Evolutionary conservation across 1,140 invertebrate species (phyloP), one percentile per base, ranked within the genome.

Genomic region (Onthophagus taurus): DNA sequence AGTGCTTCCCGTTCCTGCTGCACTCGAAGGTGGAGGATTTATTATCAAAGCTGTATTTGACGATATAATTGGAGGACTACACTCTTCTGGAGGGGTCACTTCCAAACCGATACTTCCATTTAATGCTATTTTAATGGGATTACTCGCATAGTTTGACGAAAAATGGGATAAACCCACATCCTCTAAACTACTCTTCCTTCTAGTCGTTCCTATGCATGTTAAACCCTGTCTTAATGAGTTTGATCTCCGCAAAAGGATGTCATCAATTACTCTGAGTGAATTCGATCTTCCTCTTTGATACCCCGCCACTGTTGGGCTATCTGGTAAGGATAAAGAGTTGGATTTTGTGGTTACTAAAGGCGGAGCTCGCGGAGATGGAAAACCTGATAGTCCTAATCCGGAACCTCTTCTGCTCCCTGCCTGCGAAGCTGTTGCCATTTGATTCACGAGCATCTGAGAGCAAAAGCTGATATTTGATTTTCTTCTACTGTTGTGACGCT

Each of bases 381-480:
- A 76, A 39, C 72, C 72, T 44, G 75, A 72, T 65, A 77, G 58
- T 0, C 70, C 71, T 30, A 80, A 62, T 24, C 71, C 74, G 18
- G 79, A 80, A 20, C 77, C 68, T 36, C 72, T 56, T 50, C 78
- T 56, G 58, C 73, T 72, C 45, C 67, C 56, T 38, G 66, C 68
- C 18, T 63, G 60, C 2, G 65, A 61, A 3, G 67, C 66, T 2
- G 67, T 72, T 7, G 76, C 74, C 55, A 76, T 77, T 66, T 84
- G 76, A 45, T 83, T 74, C 12, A 81, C 72, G 37, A 76, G 50
- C 31, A 71, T 74, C 52, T 83, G 80, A 23, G 84, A 87, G 59
- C 84, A 89, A 65, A 89, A 89, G 54, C 86, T 89, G 49, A 92
- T 89, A 67, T 90, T 87, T 24, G 85, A 89, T 64, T 89, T 89